Evolutionary conservation across 1,140 invertebrate genomes (phyloP).

Genomic region (Calliphora vicina): DNA sequence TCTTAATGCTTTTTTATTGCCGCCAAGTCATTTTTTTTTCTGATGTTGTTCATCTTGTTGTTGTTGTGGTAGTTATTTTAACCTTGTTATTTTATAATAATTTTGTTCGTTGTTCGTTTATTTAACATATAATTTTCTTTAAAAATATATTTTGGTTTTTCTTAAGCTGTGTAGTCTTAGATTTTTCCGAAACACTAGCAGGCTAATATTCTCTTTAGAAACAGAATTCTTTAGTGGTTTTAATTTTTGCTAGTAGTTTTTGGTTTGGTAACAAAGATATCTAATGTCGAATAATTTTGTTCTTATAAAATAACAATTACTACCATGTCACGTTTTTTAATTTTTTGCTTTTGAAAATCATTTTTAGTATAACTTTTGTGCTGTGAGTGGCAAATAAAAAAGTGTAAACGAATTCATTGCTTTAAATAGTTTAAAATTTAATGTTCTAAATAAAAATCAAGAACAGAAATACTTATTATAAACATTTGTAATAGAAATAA

Average conservation of each 20-base stretch:
- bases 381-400: background rate
- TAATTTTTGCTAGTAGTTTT: background rate
- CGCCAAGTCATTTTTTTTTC: background rate
- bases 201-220: background rate
- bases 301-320: constrained; percentile 24
- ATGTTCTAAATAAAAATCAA: constrained; percentile 3
- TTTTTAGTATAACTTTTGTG: background rate
- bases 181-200: too few species aligned
- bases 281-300: constrained; percentile 3
- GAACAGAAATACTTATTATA: background rate
- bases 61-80: background rate
- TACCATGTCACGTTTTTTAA: constrained; percentile 11
- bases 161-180: too few species aligned
- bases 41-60: too few species aligned
- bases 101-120: background rate
- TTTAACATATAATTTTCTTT: background rate
- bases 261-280: background rate
- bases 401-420: constrained; percentile 16
- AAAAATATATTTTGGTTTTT: background rate
- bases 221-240: background rate
- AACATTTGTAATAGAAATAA: background rate
- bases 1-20: background rate
- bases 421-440: background rate
- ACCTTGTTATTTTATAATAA: background rate
- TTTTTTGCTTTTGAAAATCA: background rate